Percentiles rank a stretch among this genome's conserved stretches.
Conservation (phyloP, 2,888 invertebrate genomes). For the Drosophila vallismaia region DNA sequence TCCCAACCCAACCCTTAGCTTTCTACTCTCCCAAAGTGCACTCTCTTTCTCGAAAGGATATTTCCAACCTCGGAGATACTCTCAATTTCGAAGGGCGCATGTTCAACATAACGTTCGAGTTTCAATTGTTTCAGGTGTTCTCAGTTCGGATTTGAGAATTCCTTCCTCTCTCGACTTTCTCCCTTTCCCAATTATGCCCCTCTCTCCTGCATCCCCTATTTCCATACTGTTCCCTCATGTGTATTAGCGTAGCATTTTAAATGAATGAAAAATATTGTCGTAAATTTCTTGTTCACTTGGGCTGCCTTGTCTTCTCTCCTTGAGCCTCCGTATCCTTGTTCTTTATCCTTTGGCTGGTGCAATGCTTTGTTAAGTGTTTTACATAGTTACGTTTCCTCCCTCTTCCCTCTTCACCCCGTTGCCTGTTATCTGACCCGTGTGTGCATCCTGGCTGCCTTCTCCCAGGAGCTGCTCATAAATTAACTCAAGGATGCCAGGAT, state of each 20-base stretch:
- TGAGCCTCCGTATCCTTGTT: background rate
- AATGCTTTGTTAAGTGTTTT: constrained; percentile 72
- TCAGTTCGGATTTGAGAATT: constrained; percentile 7
- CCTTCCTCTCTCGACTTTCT: background rate
- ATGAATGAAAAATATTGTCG: constrained; percentile 79
- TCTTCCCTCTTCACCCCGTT: constrained; percentile 17
- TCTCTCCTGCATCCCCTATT: background rate
- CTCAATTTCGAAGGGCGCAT: constrained; percentile 45
- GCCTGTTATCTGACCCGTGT: constrained; percentile 66
- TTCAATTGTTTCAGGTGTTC: constrained; percentile 37
- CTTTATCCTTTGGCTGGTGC: constrained; percentile 50
- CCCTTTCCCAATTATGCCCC: background rate
- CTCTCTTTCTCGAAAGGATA: background rate
- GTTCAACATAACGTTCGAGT: constrained; percentile 47
- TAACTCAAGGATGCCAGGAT: constrained; percentile 45
- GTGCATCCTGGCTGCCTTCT: constrained; percentile 46
- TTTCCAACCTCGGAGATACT: background rate
- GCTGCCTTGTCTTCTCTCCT: constrained; percentile 21
- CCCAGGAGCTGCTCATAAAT: constrained; percentile 53
- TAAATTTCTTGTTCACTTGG: constrained; percentile 61
- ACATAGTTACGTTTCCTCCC: constrained; percentile 40
- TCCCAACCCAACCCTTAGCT: constrained; percentile 58
- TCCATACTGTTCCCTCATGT: constrained; percentile 26
- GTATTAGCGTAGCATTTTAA: constrained; percentile 73
- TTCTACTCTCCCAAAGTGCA: constrained; percentile 6